Evolutionary conservation across 2,113 vertebrate genomes (phyloP), one percentile per base, ranked within the genome.

Genomic region (Tupaia tana): DNA sequence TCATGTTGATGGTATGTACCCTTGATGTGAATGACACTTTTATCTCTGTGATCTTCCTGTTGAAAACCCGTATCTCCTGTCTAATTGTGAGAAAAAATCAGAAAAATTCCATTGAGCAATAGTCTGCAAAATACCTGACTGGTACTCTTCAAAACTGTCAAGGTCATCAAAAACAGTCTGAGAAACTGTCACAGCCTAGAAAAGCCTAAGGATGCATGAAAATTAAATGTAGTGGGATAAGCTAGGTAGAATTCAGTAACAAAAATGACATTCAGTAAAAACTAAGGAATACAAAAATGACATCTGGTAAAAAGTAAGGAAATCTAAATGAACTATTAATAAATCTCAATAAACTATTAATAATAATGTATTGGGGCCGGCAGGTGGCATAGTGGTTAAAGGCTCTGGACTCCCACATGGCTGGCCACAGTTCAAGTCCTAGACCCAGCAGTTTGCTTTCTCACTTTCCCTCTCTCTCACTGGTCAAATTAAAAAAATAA

Each of bases 291-390:
- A 81, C 29, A 77, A 81, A 70, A 86, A 27, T 25, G 70, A 90
- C 25, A 54, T 58, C 16, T 58, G 64, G 63, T 71, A 79, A 86
- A 84, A 87, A 78, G 14, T 67, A 84, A 90, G 18, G 4, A 82
- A 85, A 73, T 82, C 16, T 54, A 43, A 92, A 75, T 93, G 73
- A 91, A 82, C 10, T 29, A n/a, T 58, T 90, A 79, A n/a, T 84
- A 43, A 43, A 43, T 6, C 43, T 43, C 4, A 43, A 43, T 43
- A 43, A 43, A 43, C 43, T 43, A 43, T 43, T 43, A 43, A 43
- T 43, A 43, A 43, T 43, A 43, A 43, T 43, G 43, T 43, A 43
- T 43, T 43, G 43, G 43, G 43, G 43, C 43, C 43, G 43, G 43
- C 43, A 43, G 43, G 43, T 43, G 43, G 43, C 43, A 43, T 43